Evolutionary conservation across 2,113 vertebrate genomes (phyloP), one percentile per base, ranked within the genome.

Genomic region (Neodon shergylaensis): DNA sequence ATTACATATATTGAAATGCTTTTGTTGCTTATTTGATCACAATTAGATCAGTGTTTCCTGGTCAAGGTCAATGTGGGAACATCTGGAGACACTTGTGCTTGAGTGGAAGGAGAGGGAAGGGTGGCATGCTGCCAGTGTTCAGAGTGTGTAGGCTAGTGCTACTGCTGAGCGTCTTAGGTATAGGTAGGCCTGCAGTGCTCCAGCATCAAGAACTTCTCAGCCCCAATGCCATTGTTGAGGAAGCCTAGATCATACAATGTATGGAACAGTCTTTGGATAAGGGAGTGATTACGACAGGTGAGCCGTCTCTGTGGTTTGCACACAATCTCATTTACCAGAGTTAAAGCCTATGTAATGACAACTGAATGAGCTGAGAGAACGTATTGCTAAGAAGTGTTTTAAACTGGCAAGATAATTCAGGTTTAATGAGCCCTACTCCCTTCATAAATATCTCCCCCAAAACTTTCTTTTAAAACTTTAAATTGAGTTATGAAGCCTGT

Each of bases 321-420:
- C 5, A 12, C 11, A 87, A 68, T 81, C 76, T 92, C 58, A 92
- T 95, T 95, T 88, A 3, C 1, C 84, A 81, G 88, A 95, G 76
- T 93, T 87, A 93, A 79, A 96, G 88, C 58, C 94, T 96, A 79
- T 88, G 70, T 94, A 94, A 95, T 97, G 97, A 92, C 76, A 93
- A 82, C 39, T 17, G 42, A 92, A 88, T 90, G 94, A 85, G 72
- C 12, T 94, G 87, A 79, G 44, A 97, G 58, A 90, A 95, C 92
- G 95, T 91, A 96, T 95, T 90, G 44, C 90, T 65, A 90, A 72
- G 54, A 83, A 96, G 61, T 91, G 92, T 74, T 97, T 88, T 88
- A 96, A 95, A 90, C 78, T 93, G 95, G 89, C 61, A 97, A 94
- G 92, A 95, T 96, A 96, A 97, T 96, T 97, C 84, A 97, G 83